Percentiles rank a stretch among this genome's conserved stretches.
phyloP scores from a whole-genome alignment of 1,140 invertebrate genomes.

The Euwallacea fornicatus region DNA sequence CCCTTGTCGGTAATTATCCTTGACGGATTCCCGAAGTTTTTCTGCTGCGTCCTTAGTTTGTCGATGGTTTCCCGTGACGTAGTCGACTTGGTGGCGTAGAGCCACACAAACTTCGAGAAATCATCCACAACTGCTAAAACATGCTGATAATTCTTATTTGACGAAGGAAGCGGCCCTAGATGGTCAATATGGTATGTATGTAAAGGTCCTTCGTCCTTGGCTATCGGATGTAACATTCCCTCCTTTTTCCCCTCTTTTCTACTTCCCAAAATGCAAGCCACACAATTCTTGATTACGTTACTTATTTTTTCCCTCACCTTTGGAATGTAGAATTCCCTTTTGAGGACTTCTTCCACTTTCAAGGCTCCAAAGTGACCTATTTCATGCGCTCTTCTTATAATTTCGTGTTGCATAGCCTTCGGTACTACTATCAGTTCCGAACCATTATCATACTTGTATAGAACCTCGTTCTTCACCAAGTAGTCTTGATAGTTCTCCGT shows the following conservation, averaged over 20 bases:
- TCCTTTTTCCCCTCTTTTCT: not conserved
- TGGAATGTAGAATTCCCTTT: not conserved
- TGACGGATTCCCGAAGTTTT: conserved; percentile 48
- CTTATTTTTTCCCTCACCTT: not conserved
- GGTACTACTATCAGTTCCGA: no score
- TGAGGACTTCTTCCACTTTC: not conserved
- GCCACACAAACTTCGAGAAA: not conserved
- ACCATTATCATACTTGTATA: not conserved
- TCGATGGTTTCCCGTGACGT: conserved; percentile 45
- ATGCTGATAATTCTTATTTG: not conserved
- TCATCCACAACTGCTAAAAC: not conserved
- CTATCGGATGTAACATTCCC: not conserved
- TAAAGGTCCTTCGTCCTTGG: no score
- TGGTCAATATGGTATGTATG: no score
- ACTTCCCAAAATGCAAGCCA: not conserved
- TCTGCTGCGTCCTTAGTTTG: conserved; percentile 8
- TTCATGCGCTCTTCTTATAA: not conserved
- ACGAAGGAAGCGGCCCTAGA: no score
- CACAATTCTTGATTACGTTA: not conserved
- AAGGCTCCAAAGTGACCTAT: not conserved
- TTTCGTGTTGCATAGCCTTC: no score
- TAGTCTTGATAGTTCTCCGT: not conserved
- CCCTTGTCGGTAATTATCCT: conserved; percentile 49
- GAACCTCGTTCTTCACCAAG: not conserved
- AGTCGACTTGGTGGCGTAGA: conserved; percentile 28